A percentile compares a stretch with the other conserved stretches of the same genome.
These are phyloP conservation scores for Andrena hattorfiana DNA, from an alignment of 2,888 invertebrate genomes.

Conservation along the genomic window DNA sequence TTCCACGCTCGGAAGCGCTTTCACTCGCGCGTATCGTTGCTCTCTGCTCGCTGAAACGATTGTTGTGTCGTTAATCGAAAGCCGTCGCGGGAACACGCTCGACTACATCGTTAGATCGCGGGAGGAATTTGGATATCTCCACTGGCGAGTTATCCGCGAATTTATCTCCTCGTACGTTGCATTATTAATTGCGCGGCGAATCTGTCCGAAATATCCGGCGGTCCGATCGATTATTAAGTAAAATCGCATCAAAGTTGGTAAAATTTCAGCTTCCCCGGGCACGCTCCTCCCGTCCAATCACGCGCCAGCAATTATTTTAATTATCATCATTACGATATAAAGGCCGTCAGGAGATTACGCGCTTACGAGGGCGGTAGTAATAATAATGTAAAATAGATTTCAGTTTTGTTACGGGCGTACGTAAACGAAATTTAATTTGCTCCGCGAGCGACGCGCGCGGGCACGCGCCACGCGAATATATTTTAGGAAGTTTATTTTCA, in stretches of 20 bases:
- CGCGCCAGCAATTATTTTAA: conserved; percentile 59
- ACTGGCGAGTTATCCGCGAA: background rate
- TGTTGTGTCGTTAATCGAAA: conserved; percentile 47
- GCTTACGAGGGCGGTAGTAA: conserved; percentile 38
- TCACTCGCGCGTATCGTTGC: conserved; percentile 61
- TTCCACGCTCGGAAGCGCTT: conserved; percentile 68
- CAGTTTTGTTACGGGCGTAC: conserved; percentile 58
- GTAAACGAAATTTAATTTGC: conserved; percentile 63
- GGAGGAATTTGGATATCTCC: background rate
- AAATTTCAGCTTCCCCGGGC: conserved; percentile 32
- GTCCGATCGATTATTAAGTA: conserved; percentile 37
- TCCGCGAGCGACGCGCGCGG: background rate
- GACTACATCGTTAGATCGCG: background rate
- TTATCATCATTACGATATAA: conserved; percentile 59
- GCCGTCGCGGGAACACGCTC: conserved; percentile 36
- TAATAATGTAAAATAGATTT: conserved; percentile 64
- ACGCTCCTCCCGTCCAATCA: conserved; percentile 11
- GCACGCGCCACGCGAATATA: conserved; percentile 41
- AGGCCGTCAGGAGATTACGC: conserved; percentile 54
- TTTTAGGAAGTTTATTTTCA: conserved; percentile 64
- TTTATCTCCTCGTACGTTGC: background rate
- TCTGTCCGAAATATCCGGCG: background rate
- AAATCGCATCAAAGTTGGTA: conserved; percentile 39
- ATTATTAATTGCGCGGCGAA: background rate
- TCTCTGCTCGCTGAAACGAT: conserved; percentile 48